Evolutionary conservation across 2,113 vertebrate species (phyloP).

Genomic region (Empidonax alnorum): DNA sequence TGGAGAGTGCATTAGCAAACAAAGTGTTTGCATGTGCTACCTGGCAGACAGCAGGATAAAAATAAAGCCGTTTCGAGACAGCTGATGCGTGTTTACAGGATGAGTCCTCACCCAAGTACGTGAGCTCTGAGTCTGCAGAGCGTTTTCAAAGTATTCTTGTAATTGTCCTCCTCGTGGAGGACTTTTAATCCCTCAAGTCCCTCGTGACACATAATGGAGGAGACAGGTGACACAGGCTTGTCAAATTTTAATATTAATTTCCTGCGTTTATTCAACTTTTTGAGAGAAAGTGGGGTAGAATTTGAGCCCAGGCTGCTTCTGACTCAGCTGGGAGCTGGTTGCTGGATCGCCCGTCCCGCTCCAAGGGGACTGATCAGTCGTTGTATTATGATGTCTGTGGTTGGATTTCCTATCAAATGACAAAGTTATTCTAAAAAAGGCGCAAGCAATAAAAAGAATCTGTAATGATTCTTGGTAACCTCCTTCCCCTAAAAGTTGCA

Average conservation of each 20-base stretch:
- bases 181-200: neutral
- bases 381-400: neutral
- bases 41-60: neutral
- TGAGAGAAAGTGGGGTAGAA: neutral
- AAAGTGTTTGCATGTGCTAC: neutral
- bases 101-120: neutral
- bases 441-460: neutral
- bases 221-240: neutral
- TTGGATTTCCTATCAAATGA: neutral
- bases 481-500: neutral
- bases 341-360: neutral
- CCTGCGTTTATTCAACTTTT: neutral
- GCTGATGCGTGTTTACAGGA: neutral
- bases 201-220: neutral
- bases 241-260: neutral
- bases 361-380: neutral
- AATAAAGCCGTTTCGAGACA: neutral
- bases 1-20: neutral
- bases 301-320: neutral
- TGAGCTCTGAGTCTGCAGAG: neutral
- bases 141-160: neutral
- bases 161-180: neutral
- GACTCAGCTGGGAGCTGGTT: neutral
- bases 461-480: neutral
- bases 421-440: neutral